These are phyloP conservation scores for Sigmodon hispidus DNA, from an alignment of 2,113 vertebrate genomes.

Conservation along the genomic window DNA sequence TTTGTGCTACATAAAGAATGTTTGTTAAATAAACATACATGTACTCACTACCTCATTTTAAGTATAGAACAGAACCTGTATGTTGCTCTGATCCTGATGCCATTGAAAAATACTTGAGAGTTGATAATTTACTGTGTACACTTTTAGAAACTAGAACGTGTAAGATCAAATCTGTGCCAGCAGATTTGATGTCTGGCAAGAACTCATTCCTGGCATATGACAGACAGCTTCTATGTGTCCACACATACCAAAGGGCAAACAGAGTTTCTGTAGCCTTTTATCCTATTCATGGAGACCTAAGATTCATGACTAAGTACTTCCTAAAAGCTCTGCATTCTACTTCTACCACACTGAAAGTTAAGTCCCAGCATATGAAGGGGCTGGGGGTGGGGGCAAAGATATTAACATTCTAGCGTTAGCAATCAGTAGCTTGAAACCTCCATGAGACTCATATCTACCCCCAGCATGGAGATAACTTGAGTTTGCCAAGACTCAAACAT, in stretches of 20 bases:
- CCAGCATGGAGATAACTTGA: background rate
- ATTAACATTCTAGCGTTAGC: background rate
- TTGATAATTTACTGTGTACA: background rate
- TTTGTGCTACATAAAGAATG: background rate
- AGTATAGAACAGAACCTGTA: background rate
- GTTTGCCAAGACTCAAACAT: background rate
- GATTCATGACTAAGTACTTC: background rate
- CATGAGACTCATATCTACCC: background rate
- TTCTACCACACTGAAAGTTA: background rate
- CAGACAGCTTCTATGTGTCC: background rate
- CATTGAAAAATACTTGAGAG: background rate
- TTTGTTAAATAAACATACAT: conserved; percentile 25
- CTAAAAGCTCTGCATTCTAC: background rate
- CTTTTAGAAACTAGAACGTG: background rate
- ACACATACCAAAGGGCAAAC: background rate
- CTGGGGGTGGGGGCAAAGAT: background rate
- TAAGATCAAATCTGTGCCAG: background rate
- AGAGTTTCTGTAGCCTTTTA: background rate
- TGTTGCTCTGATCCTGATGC: background rate
- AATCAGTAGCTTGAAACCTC: background rate
- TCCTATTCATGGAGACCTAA: background rate
- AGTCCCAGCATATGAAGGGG: background rate
- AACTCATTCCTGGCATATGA: background rate
- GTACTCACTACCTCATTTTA: background rate
- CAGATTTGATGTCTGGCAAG: background rate